Evolutionary conservation across 1,140 invertebrate species (phyloP), one percentile per base, ranked within the genome.

Genomic region (Maconellicoccus hirsutus): DNA sequence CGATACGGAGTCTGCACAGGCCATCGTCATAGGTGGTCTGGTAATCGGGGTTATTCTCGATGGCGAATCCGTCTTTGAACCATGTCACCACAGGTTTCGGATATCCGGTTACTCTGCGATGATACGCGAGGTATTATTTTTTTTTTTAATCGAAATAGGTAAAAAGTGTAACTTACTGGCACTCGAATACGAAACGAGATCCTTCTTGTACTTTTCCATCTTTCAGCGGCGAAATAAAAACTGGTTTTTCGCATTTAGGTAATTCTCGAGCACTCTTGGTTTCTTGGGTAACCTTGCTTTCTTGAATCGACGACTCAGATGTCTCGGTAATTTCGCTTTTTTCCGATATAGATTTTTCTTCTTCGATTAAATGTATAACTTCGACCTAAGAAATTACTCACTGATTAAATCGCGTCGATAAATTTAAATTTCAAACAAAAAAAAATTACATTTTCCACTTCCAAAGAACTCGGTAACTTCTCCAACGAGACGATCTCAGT

Each of bases 171-270:
- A 69, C 77, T 71, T 76, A 80, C 80, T 79, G 79, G 78, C 84
- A 86, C 76, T 85, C 84, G 75, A 91, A 87, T 10, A 80, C 84
- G 71, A 89, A 85, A 71, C 81, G 85, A 72, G 83, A 83, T 59
- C 89, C 91, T 79, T 93, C 91, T 42, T 87, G 84, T 25, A 92
- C 85, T 1, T 86, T 84, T 0, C 86, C 83, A 75, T 91, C 87
- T 71, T 84, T 83, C 0, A 93, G 78, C 1, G 85, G 85, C 27
- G 84, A 77, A 1, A 81, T 82, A 73, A 91, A 90, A 1, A 82
- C 76, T 0, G 87, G 86, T 71, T 72, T 69, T 7, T 66, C 10
- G 1, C 29, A 8, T 69, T 70, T 61, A 19, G 25, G 3, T 0
- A 38, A 38, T 70, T 72, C 66, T 61, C 19, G 7, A 61, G 4